Conservation (phyloP, 64 coral and sea anemone species). For the Montipora cactus region DNA sequence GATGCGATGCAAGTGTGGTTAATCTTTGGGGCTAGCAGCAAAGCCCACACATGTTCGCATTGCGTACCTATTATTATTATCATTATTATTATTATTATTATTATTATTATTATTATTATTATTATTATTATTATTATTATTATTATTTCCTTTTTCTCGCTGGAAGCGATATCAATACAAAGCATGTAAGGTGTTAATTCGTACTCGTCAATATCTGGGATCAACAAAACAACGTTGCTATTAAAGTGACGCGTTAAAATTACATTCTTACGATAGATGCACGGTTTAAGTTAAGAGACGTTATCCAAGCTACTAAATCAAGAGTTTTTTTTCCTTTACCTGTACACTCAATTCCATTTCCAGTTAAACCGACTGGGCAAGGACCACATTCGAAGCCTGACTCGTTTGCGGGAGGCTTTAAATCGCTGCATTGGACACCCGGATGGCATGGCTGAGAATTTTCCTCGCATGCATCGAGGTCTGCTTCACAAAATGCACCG, state of each 20-base stretch:
- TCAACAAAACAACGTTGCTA: not conserved
- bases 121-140: too few species aligned
- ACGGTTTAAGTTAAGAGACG: too few species aligned
- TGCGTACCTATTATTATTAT: too few species aligned
- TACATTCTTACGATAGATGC: not conserved
- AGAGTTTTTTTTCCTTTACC: too few species aligned
- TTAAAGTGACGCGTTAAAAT: not conserved
- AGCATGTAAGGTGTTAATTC: not conserved
- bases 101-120: too few species aligned
- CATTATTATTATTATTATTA: too few species aligned
- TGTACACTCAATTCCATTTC: not conserved
- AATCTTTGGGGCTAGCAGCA: too few species aligned
- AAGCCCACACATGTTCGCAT: too few species aligned
- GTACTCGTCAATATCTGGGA: not conserved
- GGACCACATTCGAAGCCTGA: conserved; percentile 35
- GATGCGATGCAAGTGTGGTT: too few species aligned
- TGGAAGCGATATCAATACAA: not conserved
- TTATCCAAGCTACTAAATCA: too few species aligned
- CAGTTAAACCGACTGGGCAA: conserved; percentile 42
- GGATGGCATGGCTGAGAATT: conserved; percentile 39
- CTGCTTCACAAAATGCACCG: too few species aligned
- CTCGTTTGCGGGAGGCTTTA: not conserved
- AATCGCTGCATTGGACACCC: conserved; percentile 28
- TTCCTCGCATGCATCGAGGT: conserved; percentile 16
- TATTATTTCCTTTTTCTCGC: not conserved